phyloP scores from a whole-genome alignment of 2,113 vertebrate species.

The Proteles cristata region DNA sequence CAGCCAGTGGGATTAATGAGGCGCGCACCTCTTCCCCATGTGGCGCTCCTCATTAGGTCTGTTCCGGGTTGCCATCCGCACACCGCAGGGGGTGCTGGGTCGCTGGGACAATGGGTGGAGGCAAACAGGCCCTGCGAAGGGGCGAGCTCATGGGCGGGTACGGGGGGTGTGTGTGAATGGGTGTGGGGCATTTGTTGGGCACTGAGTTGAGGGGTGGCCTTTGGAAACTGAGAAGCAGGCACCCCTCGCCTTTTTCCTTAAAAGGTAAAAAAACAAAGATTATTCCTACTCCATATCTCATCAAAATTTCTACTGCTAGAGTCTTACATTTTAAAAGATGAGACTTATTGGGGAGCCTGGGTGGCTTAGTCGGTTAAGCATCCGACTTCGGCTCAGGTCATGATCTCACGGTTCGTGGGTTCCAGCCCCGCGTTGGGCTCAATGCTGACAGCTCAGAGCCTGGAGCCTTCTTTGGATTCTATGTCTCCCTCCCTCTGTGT shows the following conservation, averaged over 20 bases:
- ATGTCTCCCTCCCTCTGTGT: too few relatives aligned
- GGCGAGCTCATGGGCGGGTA: background rate
- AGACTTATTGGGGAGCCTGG: background rate
- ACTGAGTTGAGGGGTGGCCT: background rate
- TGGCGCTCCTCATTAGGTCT: slow-evolving; percentile 72
- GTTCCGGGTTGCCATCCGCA: slow-evolving; percentile 64
- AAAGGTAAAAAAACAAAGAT: background rate
- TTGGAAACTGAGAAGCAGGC: background rate
- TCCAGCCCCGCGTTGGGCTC: rapidly evolving
- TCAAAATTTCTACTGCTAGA: background rate
- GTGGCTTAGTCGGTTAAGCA: too few relatives aligned
- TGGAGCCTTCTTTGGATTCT: too few relatives aligned
- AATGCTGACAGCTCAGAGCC: too few relatives aligned
- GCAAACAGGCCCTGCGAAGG: slow-evolving; percentile 29
- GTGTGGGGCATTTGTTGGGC: background rate
- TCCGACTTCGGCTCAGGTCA: too few relatives aligned
- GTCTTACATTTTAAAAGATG: background rate
- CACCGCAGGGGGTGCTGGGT: background rate
- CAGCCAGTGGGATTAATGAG: slow-evolving; percentile 71
- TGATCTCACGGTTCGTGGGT: too few relatives aligned
- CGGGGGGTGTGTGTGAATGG: background rate
- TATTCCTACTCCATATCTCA: background rate
- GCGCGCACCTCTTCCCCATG: slow-evolving; percentile 60
- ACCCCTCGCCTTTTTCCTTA: background rate
- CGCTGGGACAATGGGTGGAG: slow-evolving; percentile 57